A percentile compares a stretch with the other conserved stretches of the same genome.
These are phyloP conservation scores for Celastrina argiolus DNA, from an alignment of 2,888 invertebrate species.

Conservation along the genomic window DNA sequence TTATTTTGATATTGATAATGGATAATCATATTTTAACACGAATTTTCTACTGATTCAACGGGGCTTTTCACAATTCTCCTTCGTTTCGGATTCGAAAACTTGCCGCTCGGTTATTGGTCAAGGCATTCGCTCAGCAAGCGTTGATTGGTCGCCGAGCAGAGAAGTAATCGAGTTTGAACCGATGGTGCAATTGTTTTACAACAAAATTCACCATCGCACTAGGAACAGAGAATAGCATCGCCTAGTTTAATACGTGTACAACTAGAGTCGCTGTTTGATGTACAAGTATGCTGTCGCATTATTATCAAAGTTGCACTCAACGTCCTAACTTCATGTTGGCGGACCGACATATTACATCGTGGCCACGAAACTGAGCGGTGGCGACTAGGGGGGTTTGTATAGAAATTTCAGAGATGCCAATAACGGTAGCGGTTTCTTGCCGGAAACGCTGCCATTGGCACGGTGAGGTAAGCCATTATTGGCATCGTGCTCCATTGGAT, in stretches of 20 bases:
- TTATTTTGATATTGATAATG: too few species aligned
- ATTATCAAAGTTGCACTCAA: constrained; percentile 2
- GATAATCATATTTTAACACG: too few species aligned
- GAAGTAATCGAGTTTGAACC: too few species aligned
- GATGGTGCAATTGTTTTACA: neutral
- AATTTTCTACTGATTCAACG: too few species aligned
- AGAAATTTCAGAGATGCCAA: neutral
- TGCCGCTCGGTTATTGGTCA: too few species aligned
- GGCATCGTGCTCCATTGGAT: too few species aligned
- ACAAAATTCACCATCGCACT: neutral
- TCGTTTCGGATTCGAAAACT: too few species aligned
- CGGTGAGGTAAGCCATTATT: neutral
- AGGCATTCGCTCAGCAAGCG: too few species aligned
- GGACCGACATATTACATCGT: neutral
- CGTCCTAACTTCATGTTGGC: neutral
- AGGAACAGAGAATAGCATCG: too few species aligned
- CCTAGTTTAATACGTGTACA: constrained; percentile 1
- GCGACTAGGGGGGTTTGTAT: neutral
- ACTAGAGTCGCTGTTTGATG: neutral
- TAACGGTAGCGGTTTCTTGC: too few species aligned
- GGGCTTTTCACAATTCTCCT: too few species aligned
- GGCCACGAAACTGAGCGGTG: neutral
- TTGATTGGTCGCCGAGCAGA: too few species aligned
- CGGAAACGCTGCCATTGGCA: neutral
- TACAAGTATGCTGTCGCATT: constrained; percentile 2